These are phyloP conservation scores for Pandion haliaetus DNA, from an alignment of 2,113 vertebrate genomes.

Conservation along the genomic window DNA sequence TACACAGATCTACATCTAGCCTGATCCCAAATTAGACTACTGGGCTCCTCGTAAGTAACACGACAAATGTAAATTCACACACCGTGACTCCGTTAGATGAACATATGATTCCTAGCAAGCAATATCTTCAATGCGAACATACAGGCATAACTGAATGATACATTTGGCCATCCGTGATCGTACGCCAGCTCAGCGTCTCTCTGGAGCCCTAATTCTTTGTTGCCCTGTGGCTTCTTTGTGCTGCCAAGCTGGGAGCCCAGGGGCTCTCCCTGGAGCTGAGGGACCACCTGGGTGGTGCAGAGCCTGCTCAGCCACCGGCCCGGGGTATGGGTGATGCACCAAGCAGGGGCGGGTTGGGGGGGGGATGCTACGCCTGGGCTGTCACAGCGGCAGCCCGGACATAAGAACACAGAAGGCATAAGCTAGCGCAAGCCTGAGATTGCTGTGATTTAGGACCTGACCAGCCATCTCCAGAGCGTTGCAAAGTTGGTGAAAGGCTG, in stretches of 20 bases:
- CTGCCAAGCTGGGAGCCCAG: background rate
- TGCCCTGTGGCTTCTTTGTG: background rate
- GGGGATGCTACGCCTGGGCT: background rate
- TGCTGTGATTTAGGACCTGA: conserved; percentile 51
- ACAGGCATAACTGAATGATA: background rate
- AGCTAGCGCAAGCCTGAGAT: conserved; percentile 27
- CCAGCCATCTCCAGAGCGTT: background rate
- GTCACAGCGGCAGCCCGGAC: background rate
- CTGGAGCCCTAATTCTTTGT: background rate
- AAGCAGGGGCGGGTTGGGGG: background rate
- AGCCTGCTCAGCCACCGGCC: conserved; percentile 19
- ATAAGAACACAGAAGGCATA: background rate
- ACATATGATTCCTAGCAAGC: background rate
- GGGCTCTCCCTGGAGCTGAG: background rate
- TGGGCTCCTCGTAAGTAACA: background rate
- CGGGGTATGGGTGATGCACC: background rate
- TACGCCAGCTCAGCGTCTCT: background rate
- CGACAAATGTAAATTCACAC: background rate
- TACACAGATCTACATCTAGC: background rate
- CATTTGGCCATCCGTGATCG: background rate
- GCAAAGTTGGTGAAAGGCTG: background rate
- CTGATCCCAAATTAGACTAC: background rate
- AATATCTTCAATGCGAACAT: background rate
- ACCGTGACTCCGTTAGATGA: background rate
- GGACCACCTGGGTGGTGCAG: background rate